A percentile compares a stretch with the other conserved stretches of the same genome.
These are phyloP conservation scores for Phasia obesa DNA, from an alignment of 2,888 invertebrate species.

Conservation along the genomic window DNA sequence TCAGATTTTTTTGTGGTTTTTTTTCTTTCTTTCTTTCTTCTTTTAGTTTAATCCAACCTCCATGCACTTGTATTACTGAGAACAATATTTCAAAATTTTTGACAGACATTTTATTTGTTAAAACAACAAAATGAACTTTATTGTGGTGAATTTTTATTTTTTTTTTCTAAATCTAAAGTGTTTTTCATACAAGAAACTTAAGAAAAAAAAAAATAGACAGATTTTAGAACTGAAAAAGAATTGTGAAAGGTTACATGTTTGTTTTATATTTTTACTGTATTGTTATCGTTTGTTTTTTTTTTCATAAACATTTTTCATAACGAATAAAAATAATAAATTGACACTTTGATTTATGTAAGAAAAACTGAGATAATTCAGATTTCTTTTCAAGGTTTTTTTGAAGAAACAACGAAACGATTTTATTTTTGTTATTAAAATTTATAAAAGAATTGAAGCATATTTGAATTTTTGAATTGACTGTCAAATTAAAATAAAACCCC, in stretches of 20 bases:
- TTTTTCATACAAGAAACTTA: slow-evolving; percentile 25
- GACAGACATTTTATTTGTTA: slow-evolving; percentile 69
- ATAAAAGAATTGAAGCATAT: not conserved
- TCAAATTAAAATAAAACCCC: slow-evolving; percentile 13
- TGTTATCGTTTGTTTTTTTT: not conserved
- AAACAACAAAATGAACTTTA: slow-evolving; percentile 50
- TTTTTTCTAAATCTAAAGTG: slow-evolving; percentile 28
- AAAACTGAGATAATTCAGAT: slow-evolving; percentile 32
- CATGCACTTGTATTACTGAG: slow-evolving; percentile 45
- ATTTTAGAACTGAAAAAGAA: not conserved
- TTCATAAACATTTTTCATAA: slow-evolving; percentile 36
- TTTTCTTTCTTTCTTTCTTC: slow-evolving; percentile 2
- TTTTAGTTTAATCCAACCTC: slow-evolving; percentile 11
- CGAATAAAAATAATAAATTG: slow-evolving; percentile 65
- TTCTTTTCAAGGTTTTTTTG: not conserved
- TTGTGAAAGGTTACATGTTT: slow-evolving; percentile 49
- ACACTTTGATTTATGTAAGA: slow-evolving; percentile 68
- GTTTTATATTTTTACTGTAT: slow-evolving; percentile 9
- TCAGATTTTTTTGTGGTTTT: not conserved
- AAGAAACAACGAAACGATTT: not conserved
- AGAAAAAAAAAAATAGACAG: slow-evolving; percentile 20
- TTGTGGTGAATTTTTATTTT: slow-evolving; percentile 5
- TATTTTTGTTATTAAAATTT: not conserved
- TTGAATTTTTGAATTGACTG: slow-evolving; percentile 1
- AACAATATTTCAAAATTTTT: slow-evolving; percentile 69